Base-by-base conservation (phyloP, 2,113 vertebrate genomes). In the Lepus europaeus region DNA sequence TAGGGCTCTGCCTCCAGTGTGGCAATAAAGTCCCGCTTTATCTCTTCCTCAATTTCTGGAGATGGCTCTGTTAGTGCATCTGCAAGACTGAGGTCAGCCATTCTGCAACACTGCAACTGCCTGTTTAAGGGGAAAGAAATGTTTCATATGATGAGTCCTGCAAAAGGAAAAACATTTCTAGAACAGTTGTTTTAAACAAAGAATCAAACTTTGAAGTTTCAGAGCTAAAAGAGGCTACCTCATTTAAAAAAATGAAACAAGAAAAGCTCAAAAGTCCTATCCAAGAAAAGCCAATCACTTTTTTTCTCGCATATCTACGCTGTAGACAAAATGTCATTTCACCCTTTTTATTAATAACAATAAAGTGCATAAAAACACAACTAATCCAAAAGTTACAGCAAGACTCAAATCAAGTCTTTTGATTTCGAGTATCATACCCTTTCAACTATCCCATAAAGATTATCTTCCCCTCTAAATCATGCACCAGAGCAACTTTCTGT, bases 331-430 rank as follows among this genome's bases (percentile, higher is more conserved):
- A 4, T 36, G 22, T 17, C 63, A 69, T 56, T 78, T 36, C 69
- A 36, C 23, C 51, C 36, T 94, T 84, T 89, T 78, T 77, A 87
- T 86, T 88, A 82, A 51, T 74, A 87, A 76, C 51, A 90, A 69
- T 61, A 36, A 91, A 89, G 13, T 45, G 1, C 17, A 53, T 77
- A 66, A 84, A 53, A 68, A 70, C 13, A 59, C 8, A 33, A 33
- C 6, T 29, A 69, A 87, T 51, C 81, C 78, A 74, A 59, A 88
- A 51, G 5, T 80, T 66, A 91, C 0, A 91, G 3, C 8, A 77
- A 91, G 63, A 72, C 20, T 72, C 82, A 87, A 86, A 74, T 87
- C n/a, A 90, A 8, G 33, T 85, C n/a, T 86, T 96, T 69, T 90
- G 23, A 86, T 72, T 78, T 96, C 63, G 87, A 76, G 45, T 70